A percentile compares a stretch with the other conserved stretches of the same genome.
Evolutionary conservation across 1,140 invertebrate genomes (phyloP).

Genomic region (Apis dorsata): DNA sequence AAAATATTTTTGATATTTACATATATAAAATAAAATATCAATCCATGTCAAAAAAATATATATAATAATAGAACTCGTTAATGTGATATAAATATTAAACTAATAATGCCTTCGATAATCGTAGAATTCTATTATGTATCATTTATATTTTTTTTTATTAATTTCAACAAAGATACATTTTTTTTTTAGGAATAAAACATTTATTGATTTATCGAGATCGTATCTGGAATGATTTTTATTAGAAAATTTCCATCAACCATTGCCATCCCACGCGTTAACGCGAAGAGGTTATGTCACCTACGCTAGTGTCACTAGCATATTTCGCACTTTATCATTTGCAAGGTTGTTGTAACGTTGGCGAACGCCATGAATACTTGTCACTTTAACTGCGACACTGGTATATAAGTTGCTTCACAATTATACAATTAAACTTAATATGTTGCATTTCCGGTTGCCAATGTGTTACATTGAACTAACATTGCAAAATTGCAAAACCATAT

Average conservation of each 20-base stretch:
- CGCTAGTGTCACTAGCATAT: background rate
- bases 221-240: background rate
- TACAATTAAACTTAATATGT: background rate
- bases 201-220: slow-evolving; percentile 13
- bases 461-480: background rate
- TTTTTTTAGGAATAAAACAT: background rate
- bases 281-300: background rate
- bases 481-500: background rate
- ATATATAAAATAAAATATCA: background rate
- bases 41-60: background rate
- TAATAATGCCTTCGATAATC: background rate
- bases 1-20: background rate
- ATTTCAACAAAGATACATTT: background rate
- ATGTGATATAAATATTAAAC: background rate
- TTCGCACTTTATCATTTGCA: slow-evolving; percentile 31
- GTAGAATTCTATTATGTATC: background rate
- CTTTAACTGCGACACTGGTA: background rate
- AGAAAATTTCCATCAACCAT: background rate
- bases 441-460: background rate
- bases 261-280: background rate
- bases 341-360: slow-evolving; percentile 22
- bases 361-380: background rate
- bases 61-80: background rate
- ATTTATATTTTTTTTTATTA: background rate
- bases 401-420: background rate